Evolutionary conservation across 2,113 vertebrate species (phyloP).

Genomic region (Megaceryle maxima): DNA sequence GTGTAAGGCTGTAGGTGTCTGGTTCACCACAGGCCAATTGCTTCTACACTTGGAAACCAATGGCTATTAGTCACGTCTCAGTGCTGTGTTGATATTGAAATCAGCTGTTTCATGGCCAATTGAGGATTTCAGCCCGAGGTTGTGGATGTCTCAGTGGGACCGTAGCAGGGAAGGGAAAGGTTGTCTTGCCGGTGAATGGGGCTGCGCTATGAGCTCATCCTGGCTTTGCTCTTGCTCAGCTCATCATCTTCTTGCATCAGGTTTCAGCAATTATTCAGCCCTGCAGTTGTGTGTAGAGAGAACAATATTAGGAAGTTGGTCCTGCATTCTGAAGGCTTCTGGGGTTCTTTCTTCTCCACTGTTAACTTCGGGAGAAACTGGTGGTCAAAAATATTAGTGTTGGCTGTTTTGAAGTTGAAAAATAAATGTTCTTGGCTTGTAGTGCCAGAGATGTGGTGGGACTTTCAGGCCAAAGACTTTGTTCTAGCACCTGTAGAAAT

Average conservation of each 20-base stretch:
- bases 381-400: background rate
- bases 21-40: background rate
- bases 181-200: fast-evolving
- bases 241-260: background rate
- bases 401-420: background rate
- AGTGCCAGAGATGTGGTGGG: background rate
- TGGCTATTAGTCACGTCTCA: background rate
- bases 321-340: background rate
- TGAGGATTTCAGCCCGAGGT: background rate
- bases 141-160: background rate
- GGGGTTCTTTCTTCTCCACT: background rate
- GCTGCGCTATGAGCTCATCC: background rate
- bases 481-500: background rate
- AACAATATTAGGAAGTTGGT: background rate
- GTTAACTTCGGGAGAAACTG: background rate
- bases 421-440: background rate
- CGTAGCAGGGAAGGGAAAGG: background rate
- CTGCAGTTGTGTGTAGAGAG: background rate
- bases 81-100: background rate
- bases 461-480: background rate
- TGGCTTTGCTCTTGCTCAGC: background rate
- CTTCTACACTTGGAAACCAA: background rate
- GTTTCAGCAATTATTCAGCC: background rate
- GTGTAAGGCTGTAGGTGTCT: background rate
- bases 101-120: background rate